Conservation (phyloP, 2,888 invertebrate species). For the Fragum sueziense region DNA sequence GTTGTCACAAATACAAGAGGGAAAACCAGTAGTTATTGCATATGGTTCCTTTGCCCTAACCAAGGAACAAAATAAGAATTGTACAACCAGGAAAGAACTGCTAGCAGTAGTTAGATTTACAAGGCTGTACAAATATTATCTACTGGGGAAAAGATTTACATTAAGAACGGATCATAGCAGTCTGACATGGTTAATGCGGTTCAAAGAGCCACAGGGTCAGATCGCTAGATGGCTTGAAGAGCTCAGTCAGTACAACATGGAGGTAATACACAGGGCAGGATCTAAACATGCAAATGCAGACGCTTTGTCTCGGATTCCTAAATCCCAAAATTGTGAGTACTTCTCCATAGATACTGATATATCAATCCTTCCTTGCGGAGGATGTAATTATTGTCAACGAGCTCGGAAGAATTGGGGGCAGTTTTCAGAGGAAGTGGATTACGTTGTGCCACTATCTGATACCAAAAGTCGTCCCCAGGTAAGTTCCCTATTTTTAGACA, state of each 20-base stretch:
- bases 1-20: conserved; percentile 46
- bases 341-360: conserved; percentile 1
- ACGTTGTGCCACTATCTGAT: conserved; percentile 24
- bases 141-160: conserved; percentile 29
- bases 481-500: not conserved
- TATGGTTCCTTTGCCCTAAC: conserved; percentile 41
- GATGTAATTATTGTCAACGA: conserved; percentile 43
- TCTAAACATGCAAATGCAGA: conserved; percentile 33
- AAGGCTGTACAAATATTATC: conserved; percentile 30
- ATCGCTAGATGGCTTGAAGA: conserved; percentile 57
- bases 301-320: conserved; percentile 24
- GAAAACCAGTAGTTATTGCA: conserved; percentile 35
- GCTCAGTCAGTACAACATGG: conserved; percentile 49
- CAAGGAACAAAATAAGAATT: conserved; percentile 37
- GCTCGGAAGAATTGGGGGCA: conserved; percentile 23
- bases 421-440: conserved; percentile 23
- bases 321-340: not conserved
- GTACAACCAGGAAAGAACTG: conserved; percentile 11
- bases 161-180: conserved; percentile 46
- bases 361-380: conserved; percentile 48
- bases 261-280: conserved; percentile 34
- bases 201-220: conserved; percentile 42
- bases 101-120: conserved; percentile 28
- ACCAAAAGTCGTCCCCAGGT: not conserved
- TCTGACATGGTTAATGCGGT: conserved; percentile 22